Base-by-base conservation (phyloP, 1,140 invertebrate species). In the Zaprionus kolodkinae region DNA sequence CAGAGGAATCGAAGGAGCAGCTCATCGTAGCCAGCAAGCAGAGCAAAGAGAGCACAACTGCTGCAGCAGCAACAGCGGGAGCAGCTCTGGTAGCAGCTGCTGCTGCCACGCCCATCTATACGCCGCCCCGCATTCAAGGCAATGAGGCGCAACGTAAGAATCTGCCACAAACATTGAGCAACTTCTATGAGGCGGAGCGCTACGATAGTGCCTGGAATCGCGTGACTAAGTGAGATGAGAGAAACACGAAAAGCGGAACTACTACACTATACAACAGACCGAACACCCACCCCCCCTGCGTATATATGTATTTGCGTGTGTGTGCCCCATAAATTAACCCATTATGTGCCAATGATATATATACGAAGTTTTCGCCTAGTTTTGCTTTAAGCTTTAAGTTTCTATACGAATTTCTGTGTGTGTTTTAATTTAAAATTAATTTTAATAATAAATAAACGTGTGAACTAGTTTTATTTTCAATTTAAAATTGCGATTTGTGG, bases 141-240 rank as follows among this genome's bases (percentile, higher is more conserved):
- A 74, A 76, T 48, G 83, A 88, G 64, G 79, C 80, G 30, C 70
- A 83, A 45, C 67, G 56, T 25, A 68, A 74, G 57, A 80, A 87
- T 61, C 77, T 87, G 61, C 80, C 60, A 7, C 77, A 87, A 57
- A 87, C 84, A 21, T 50, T 88, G 48, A 4, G 56, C 35, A 87
- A 87, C 54, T 87, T 87, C 60, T 82, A 72, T 38, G 84, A 80
- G 62, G 83, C 62, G 56, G 83, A 87, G 70, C 84, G 83, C 7
- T 33, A 78, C 59, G 56, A 54, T 21, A 88, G 84, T 57, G 85
- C 73, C 78, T 81, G 77, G 85, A 88, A 89, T 88, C 85, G 84
- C 77, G 77, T 84, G 81, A 88, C 80, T 63, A 80, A 88, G 57
- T 72, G 68, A 67, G 66, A 56, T 55, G 75, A 54, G 57, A 54